Conservation (phyloP, 2,113 vertebrate species). For the Alethe castanea region DNA sequence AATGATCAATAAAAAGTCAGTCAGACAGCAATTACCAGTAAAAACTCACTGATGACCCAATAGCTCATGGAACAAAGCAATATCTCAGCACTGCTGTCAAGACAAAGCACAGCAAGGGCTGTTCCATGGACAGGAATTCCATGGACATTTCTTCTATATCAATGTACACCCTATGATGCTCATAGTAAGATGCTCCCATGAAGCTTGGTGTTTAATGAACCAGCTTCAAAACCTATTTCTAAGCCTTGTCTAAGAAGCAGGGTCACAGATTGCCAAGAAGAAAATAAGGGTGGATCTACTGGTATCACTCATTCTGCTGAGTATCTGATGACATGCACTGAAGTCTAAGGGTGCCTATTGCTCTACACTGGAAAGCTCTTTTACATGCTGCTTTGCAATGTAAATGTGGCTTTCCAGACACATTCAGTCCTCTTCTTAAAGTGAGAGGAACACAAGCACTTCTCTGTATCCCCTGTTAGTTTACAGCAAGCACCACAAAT, state of each 20-base stretch:
- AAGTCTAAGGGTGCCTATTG: background rate
- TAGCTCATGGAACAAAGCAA: conserved; percentile 1
- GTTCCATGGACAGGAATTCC: background rate
- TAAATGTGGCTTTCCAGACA: background rate
- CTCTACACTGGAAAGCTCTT: background rate
- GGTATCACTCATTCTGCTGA: background rate
- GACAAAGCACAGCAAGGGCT: background rate
- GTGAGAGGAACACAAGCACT: background rate
- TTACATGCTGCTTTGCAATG: background rate
- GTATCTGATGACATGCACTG: background rate
- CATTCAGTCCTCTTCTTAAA: background rate
- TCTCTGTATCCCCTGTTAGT: background rate
- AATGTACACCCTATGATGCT: background rate
- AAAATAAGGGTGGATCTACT: background rate
- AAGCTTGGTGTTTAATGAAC: background rate
- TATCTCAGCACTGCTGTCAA: conserved; percentile 4
- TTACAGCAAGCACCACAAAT: background rate
- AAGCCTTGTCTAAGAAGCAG: background rate
- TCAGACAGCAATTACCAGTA: conserved; percentile 27
- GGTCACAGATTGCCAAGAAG: background rate
- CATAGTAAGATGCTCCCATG: background rate
- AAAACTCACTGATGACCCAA: conserved; percentile 4
- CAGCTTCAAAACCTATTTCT: background rate
- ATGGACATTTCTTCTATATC: background rate
- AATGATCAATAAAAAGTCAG: conserved; percentile 55